Conservation (phyloP, 2,113 vertebrate genomes). For the Paramormyrops kingsleyae region DNA sequence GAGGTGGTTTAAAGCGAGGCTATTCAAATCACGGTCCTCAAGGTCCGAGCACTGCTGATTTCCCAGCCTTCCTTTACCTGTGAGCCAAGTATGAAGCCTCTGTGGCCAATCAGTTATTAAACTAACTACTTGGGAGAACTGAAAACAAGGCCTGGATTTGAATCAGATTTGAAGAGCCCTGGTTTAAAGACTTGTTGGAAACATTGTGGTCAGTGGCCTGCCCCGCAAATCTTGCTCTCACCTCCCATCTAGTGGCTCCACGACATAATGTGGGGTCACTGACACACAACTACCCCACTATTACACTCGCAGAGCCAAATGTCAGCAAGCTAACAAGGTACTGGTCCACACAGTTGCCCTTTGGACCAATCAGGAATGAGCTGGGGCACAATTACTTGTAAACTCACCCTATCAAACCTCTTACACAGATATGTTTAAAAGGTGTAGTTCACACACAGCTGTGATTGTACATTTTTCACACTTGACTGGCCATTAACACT, state of each 20-base stretch:
- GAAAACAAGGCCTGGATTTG: not conserved
- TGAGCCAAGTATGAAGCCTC: not conserved
- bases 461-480: not conserved
- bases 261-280: not conserved
- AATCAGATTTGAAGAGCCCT: not conserved
- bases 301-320: not conserved
- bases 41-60: not conserved
- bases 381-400: not conserved
- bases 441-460: not conserved
- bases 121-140: not conserved
- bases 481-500: not conserved
- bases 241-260: not conserved
- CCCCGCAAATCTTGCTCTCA: not conserved
- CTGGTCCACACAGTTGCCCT: not conserved
- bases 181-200: not conserved
- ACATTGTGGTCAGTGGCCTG: not conserved
- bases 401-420: not conserved
- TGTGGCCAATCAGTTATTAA: not conserved
- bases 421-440: not conserved
- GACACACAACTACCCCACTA: not conserved
- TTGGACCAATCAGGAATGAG: slow-evolving; percentile 1
- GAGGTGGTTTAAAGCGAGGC: not conserved
- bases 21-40: not conserved
- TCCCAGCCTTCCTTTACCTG: not conserved
- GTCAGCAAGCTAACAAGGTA: not conserved